Base-by-base conservation (phyloP, 1,140 invertebrate species). In the Nylanderia fulva region DNA sequence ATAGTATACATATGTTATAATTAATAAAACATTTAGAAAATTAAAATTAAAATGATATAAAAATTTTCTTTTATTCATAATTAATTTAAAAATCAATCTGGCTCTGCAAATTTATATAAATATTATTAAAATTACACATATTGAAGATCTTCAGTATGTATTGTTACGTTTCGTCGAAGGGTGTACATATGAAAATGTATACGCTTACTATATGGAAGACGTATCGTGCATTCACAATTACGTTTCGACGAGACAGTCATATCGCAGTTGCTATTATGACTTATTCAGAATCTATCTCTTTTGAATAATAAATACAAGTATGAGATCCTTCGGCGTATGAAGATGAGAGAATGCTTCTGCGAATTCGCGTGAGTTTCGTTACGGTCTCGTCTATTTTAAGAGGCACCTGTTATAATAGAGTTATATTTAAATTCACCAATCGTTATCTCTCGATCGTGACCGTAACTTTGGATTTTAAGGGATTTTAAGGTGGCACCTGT, bases 261-360 rank as follows among this genome's bases (percentile, higher is more conserved):
- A 85, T 72, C 86, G 82, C 87, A 88, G 79, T 87, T 86, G 86
- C 84, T 88, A 85, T 85, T 88, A 88, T 88, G 86, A 88, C 71
- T 88, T 88, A 88, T 88, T 88, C 87, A 80, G 74, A 88, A 88
- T 88, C 83, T 88, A 76, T 71, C 87, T 68, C 87, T 88, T 88
- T 88, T 85, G 87, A 88, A 88, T 88, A 88, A 88, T 74, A 85
- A 88, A 83, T 76, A 64, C 64, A 45, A 76, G 64, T 4, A 5
- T 56, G 27, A 13, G 18, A 54, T 66, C n/a, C 74, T 79, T 87
- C 27, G 87, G 68, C 58, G 36, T 79, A 68, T 68, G 68, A 75
- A 52, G 45, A 52, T 39, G 1, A n/a, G n/a, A n/a, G 9, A 18
- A 82, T 5, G 69, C 18, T 58, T 84, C 33, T 39, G 54, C 58